Evolutionary conservation across 2,888 invertebrate genomes (phyloP), one percentile per base, ranked within the genome.

Genomic region (Acrobasis repandana): DNA sequence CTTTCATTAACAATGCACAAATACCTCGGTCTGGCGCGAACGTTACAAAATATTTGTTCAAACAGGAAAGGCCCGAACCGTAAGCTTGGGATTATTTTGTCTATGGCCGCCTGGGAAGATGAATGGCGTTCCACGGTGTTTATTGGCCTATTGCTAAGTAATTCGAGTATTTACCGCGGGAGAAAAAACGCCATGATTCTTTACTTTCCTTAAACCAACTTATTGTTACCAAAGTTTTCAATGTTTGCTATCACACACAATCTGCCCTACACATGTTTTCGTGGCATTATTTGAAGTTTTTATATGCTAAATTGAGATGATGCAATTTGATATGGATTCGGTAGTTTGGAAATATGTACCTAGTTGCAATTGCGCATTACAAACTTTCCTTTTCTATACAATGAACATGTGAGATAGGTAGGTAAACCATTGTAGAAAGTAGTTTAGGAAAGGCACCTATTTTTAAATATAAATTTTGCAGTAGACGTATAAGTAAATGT

Each of bases 11-110:
- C 56, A 58, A 58, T 47, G 34, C 34, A 18, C 28, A 34, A 52
- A 60, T 52, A 28, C 60, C n/a, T 50, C 60, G 67, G 60, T 54
- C 64, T 64, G 65, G 65, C 61, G 68, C 65, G 63, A 64, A 59
- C 63, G 72, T 71, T 69, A 74, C 72, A 77, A 79, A 82, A 79
- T 77, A 79, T 82, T 82, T 81, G 76, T 82, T 77, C 75, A 82
- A 80, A 83, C 82, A 81, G 77, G 80, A 83, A 82, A 46, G 73
- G 71, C 71, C 71, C 67, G 67, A 68, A 65, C 71, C 67, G 66
- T 70, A 69, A 65, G 63, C 60, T 46, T 46, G 52, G 52, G 18
- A 46, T 50, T 51, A 59, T 52, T 52, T 52, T 34, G 60, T 60
- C 60, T 52, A 47, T 52, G 52, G 49, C 36, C 54, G 43, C 58